Evolutionary conservation across 2,113 vertebrate genomes (phyloP).

Genomic region (Cynoglossus semilaevis): DNA sequence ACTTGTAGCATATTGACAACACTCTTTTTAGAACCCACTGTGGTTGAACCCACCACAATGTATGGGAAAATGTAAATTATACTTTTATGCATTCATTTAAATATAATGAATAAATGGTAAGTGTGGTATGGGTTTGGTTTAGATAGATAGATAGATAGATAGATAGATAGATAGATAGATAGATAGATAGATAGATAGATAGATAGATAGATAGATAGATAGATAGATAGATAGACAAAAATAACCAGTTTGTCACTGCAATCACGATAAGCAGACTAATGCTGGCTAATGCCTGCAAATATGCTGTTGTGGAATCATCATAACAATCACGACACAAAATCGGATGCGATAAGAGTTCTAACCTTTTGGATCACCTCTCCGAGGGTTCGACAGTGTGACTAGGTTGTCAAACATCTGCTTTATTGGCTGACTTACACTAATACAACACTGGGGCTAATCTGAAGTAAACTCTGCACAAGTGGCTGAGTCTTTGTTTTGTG

Average conservation of each 20-base stretch:
- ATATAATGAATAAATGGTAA: no score
- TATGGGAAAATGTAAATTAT: no score
- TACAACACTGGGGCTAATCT: slow-evolving; percentile 65
- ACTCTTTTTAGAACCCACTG: no score
- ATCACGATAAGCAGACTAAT: slow-evolving; percentile 1
- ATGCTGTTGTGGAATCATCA: slow-evolving; percentile 21
- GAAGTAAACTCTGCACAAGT: slow-evolving; percentile 68
- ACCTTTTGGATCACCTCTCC: slow-evolving; percentile 46
- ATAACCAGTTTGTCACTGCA: slow-evolving; percentile 18
- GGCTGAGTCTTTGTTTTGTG: slow-evolving; percentile 71
- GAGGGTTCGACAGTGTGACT: slow-evolving; percentile 22
- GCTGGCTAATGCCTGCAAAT: slow-evolving; percentile 7
- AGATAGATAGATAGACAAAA: no score
- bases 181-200: no score
- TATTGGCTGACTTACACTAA: slow-evolving; percentile 52
- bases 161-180: no score
- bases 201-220: no score
- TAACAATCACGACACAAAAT: slow-evolving; percentile 12
- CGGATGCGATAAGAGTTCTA: slow-evolving; percentile 33
- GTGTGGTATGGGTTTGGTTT: no score
- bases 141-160: no score
- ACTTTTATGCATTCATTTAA: no score
- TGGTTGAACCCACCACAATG: no score
- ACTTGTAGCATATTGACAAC: no score
- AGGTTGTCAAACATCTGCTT: slow-evolving; percentile 40